Percentiles rank a stretch among this genome's conserved stretches.
Conservation (phyloP, 2,113 vertebrate species). For the Megaceryle torquata region DNA sequence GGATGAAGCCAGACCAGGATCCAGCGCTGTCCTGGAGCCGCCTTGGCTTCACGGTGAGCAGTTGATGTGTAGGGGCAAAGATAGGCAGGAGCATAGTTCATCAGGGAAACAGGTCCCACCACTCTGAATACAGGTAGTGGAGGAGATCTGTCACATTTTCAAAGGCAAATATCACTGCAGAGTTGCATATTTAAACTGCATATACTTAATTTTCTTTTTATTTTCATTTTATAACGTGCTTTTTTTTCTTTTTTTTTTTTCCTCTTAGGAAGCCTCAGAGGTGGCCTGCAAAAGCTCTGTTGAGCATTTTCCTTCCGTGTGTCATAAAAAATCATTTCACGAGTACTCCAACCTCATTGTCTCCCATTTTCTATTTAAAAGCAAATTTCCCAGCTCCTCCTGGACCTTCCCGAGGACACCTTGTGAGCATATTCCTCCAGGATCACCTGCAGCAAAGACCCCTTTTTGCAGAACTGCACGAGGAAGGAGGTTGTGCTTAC, state of each 20-base stretch:
- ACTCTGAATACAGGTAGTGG: accelerated
- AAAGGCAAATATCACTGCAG: background rate
- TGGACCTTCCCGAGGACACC: background rate
- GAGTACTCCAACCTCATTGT: background rate
- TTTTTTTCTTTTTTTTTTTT: background rate
- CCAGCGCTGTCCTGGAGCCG: background rate
- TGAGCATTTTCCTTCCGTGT: background rate
- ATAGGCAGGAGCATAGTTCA: accelerated
- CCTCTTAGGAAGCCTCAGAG: background rate
- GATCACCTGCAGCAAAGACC: background rate
- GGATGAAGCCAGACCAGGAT: accelerated
- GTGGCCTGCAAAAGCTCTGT: background rate
- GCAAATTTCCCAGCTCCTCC: background rate
- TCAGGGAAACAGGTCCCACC: background rate
- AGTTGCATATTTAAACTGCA: background rate
- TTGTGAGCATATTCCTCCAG: accelerated
- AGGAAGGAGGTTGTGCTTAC: background rate
- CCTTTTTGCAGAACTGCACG: accelerated
- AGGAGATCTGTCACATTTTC: accelerated
- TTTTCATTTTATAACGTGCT: background rate
- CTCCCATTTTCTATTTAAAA: background rate
- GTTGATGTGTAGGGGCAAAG: accelerated
- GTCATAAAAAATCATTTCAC: accelerated
- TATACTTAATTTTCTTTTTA: accelerated
- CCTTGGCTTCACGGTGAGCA: accelerated